These are phyloP conservation scores for Agapostemon virescens DNA, from an alignment of 2,888 invertebrate species.

Conservation along the genomic window DNA sequence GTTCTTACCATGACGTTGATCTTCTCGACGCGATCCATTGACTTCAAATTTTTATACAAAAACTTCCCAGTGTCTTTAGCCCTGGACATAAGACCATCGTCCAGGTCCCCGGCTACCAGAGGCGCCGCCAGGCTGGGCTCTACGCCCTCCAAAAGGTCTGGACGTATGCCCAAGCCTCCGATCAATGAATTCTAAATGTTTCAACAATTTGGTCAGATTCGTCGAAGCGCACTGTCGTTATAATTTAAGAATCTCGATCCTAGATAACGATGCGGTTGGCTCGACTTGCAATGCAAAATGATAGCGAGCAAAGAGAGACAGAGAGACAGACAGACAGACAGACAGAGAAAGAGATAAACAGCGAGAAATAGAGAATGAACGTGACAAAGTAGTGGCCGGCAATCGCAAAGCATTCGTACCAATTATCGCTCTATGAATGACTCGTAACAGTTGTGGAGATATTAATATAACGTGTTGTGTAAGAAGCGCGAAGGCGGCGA, in stretches of 20 bases:
- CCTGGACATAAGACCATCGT: constrained; percentile 92
- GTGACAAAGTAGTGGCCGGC: constrained; percentile 18
- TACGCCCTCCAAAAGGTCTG: constrained; percentile 78
- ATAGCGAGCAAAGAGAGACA: background rate
- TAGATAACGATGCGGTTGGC: constrained; percentile 41
- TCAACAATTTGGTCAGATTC: constrained; percentile 63
- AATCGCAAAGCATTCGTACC: constrained; percentile 36
- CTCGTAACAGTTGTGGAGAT: constrained; percentile 8
- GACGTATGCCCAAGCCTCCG: constrained; percentile 79
- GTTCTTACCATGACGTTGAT: constrained; percentile 91
- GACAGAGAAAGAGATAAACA: background rate
- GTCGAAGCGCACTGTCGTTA: constrained; percentile 9
- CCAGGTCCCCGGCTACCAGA: constrained; percentile 81
- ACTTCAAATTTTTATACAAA: constrained; percentile 87
- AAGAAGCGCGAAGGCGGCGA: constrained; percentile 25
- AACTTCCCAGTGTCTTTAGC: constrained; percentile 94
- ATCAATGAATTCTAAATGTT: constrained; percentile 78
- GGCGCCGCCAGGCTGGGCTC: constrained; percentile 77
- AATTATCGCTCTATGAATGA: constrained; percentile 17
- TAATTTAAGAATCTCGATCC: constrained; percentile 23
- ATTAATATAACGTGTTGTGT: constrained; percentile 9
- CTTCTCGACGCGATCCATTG: constrained; percentile 87
- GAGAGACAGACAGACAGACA: background rate
- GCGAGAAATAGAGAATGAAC: background rate
- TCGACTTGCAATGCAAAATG: constrained; percentile 20